Evolutionary conservation across 2,113 vertebrate species (phyloP).

Genomic region (Pteronura brasiliensis): DNA sequence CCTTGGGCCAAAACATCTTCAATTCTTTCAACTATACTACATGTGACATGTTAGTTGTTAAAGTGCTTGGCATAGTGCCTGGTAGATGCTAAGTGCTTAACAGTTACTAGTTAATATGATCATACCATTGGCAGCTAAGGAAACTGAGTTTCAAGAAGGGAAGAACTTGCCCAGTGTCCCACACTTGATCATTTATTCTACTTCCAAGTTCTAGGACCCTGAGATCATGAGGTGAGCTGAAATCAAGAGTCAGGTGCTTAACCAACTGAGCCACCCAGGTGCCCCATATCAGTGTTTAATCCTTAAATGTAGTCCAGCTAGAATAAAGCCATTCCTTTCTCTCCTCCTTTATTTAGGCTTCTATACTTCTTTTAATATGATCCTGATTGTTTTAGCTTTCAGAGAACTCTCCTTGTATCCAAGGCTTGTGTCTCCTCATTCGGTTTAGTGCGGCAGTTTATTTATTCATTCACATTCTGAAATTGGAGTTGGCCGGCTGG

Average conservation of each 20-base stretch:
- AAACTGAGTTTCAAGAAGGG: background rate
- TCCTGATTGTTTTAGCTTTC: background rate
- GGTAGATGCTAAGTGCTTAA: background rate
- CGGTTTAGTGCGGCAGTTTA: background rate
- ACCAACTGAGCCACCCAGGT: background rate
- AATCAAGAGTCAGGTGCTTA: background rate
- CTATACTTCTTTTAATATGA: background rate
- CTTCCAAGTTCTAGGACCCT: background rate
- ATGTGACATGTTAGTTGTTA: background rate
- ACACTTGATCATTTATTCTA: background rate
- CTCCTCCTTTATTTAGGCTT: background rate
- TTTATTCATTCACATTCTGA: constrained; percentile 48
- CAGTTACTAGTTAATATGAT: background rate
- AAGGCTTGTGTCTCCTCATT: background rate
- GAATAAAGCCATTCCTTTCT: background rate
- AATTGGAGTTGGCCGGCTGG: constrained; percentile 23
- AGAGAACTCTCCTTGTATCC: background rate
- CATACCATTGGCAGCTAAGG: background rate
- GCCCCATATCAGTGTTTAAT: background rate
- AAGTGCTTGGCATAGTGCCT: background rate
- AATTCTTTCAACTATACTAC: background rate
- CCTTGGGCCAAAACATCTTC: background rate
- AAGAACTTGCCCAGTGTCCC: background rate
- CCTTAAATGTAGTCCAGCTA: background rate
- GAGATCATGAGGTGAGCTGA: background rate